phyloP scores from a whole-genome alignment of 2,888 invertebrate species.

The Andrena minutula region DNA sequence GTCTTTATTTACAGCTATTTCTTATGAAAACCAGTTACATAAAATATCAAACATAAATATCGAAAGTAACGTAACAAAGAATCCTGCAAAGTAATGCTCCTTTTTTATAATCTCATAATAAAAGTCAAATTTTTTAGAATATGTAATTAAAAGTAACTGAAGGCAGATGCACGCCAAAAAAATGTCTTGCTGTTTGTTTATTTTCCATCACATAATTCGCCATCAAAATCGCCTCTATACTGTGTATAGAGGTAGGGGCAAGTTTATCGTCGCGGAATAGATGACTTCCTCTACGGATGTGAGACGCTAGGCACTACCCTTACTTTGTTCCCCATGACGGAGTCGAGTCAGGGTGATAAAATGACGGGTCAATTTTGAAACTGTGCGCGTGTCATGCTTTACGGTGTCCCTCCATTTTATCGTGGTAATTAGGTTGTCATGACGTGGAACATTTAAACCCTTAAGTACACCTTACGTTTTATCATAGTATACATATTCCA shows the following conservation, averaged over 20 bases:
- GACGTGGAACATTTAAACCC: slow-evolving; percentile 40
- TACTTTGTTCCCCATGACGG: slow-evolving; percentile 32
- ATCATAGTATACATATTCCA: background rate
- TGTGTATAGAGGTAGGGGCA: background rate
- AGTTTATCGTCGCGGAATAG: slow-evolving; percentile 14
- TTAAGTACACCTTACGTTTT: background rate
- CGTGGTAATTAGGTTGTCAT: slow-evolving; percentile 50
- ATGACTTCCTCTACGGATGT: slow-evolving; percentile 19
- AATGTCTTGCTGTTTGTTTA: no score
- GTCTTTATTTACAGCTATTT: no score
- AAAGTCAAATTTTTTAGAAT: no score
- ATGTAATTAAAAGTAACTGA: no score
- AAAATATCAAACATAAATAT: no score
- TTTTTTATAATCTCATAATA: no score
- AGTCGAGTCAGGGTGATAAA: slow-evolving; percentile 39
- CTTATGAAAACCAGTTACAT: no score
- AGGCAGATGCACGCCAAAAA: no score
- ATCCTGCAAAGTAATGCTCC: no score
- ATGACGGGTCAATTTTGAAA: slow-evolving; percentile 48
- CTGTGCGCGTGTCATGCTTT: slow-evolving; percentile 42
- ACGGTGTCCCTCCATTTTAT: slow-evolving; percentile 42
- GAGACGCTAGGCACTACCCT: slow-evolving; percentile 6
- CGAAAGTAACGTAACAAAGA: no score
- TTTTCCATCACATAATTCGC: no score
- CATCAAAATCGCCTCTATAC: no score